Evolutionary conservation across 2,113 vertebrate species (phyloP), one percentile per base, ranked within the genome.

Genomic region (Isichthys henryi): DNA sequence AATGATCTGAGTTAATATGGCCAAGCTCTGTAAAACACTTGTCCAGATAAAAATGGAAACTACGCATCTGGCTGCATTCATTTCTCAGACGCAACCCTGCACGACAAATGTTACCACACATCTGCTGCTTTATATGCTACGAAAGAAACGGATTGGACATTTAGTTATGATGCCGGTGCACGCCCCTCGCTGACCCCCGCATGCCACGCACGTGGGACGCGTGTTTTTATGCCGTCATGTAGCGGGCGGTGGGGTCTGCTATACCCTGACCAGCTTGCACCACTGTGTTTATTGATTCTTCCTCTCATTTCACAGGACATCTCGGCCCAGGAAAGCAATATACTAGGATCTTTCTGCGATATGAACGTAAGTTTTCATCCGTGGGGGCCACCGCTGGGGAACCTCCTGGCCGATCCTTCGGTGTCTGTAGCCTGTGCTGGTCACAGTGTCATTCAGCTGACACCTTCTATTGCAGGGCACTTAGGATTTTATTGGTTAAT

Each of bases 281-380:
- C 83, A 2, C 15, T n/a, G 86, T 50, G n/a, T 83, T 17, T 89
- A 35, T 89, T 77, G 52, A 2, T 91, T 62, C 15, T 53, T 88
- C 46, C 91, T 90, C 52, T 91, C 77, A 92, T 89, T 92, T 91
- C 92, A 89, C 95, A 99, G 98, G 98, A 99, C 95, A 99, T 99
- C 94, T 99, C 98, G 85, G 97, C 98, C 92, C 98, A 99, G 94
- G 98, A 99, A 96, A 99, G 98, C 96, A 99, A 98, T 97, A 98
- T 99, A 94, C 96, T 99, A 89, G 98, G 98, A 93, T 97, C 98
- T 88, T 99, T 99, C 96, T 99, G 98, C 94, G 98, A 99, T 94
- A 99, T 99, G 98, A 99, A 99, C 91, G 98, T 99, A 98, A 99
- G 98, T 95, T 62, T 74, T 19, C 11, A 9, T 15, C 9, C 27